Evolutionary conservation across 2,888 invertebrate species (phyloP).

Genomic region (Cabera pusaria): DNA sequence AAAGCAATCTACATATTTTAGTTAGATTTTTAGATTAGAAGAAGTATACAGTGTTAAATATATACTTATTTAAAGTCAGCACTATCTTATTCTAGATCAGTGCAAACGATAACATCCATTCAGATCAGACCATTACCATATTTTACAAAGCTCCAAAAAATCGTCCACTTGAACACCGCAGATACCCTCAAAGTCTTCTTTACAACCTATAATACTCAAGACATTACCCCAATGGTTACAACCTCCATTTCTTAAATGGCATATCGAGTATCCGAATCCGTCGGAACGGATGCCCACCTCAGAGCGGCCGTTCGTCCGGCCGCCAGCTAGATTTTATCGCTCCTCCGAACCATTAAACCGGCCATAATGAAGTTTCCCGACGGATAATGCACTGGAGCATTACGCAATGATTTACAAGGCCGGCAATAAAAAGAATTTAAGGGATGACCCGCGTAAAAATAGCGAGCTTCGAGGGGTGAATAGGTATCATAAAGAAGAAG

Average conservation of each 20-base stretch:
- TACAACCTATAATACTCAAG: slow-evolving; percentile 13
- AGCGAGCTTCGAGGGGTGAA: slow-evolving; percentile 44
- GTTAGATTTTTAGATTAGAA: too few relatives aligned
- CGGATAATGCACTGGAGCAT: slow-evolving; percentile 81
- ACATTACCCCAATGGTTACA: slow-evolving; percentile 2
- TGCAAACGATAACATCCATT: too few relatives aligned
- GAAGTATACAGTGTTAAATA: too few relatives aligned
- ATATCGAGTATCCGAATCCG: slow-evolving; percentile 31
- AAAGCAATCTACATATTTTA: too few relatives aligned
- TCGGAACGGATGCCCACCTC: slow-evolving; percentile 41
- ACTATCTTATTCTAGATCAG: too few relatives aligned
- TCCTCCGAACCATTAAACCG: slow-evolving; percentile 82
- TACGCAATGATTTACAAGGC: slow-evolving; percentile 82
- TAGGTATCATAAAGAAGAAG: slow-evolving; percentile 74
- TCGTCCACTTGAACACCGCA: slow-evolving; percentile 23
- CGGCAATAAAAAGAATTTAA: slow-evolving; percentile 82
- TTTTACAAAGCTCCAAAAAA: too few relatives aligned
- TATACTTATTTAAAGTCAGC: too few relatives aligned
- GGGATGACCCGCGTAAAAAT: slow-evolving; percentile 80
- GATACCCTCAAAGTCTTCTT: slow-evolving; percentile 19
- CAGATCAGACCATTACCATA: too few relatives aligned
- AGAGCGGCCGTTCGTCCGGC: slow-evolving; percentile 35
- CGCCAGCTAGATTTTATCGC: slow-evolving; percentile 80
- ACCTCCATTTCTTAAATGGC: slow-evolving; percentile 9
- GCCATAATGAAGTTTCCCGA: slow-evolving; percentile 81